Base-by-base conservation (phyloP, 2,113 vertebrate genomes). In the Phalacrocorax brasilianus region DNA sequence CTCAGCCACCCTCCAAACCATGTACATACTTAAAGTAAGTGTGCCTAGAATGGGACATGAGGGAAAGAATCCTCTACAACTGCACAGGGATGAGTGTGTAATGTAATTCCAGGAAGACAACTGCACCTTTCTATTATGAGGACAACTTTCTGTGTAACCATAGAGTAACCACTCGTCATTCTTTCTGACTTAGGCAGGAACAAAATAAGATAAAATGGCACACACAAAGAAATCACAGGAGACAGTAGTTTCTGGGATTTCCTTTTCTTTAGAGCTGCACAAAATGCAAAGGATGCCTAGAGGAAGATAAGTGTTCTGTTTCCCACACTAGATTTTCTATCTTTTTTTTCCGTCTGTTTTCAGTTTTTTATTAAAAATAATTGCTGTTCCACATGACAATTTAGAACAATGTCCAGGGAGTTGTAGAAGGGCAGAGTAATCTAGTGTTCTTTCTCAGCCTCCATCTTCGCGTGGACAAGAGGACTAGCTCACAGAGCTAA, bases 391-490 rank as follows among this genome's bases (percentile, higher is more conserved):
- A 47, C 8, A 5, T 70, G 23, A 77, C 11, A 20, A 44, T 47
- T 91, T 47, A 86, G 44, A 91, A 56, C 35, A 53, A 55, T 23
- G 32, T 85, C 18, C 23, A 56, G 45, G 32, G 62, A 61, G 35
- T 91, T 89, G 33, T 65, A 44, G 44, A 63, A 28, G 6, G 27
- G 33, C 9, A 45, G 68, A 87, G 15, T 95, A 93, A 96, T 17
- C 5, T 38, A 12, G 8, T 94, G 45, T 58, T 92, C 28, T 89
- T 52, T 89, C 47, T 75, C 85, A 99, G 99, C 99, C 92, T 99
- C 99, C 94, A 99, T 99, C 97, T 99, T 99, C n/a, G 99, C 99
- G 1, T 99, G 99, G 99, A 99, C 99, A 7, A 98, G 99, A 91
- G 99, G 99, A 15, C 97, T 99, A 18, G 98, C 99, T 78, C 99